These are phyloP conservation scores for Percopsis omiscomaycus DNA, from an alignment of 2,797 vertebrate species.

Conservation along the genomic window DNA sequence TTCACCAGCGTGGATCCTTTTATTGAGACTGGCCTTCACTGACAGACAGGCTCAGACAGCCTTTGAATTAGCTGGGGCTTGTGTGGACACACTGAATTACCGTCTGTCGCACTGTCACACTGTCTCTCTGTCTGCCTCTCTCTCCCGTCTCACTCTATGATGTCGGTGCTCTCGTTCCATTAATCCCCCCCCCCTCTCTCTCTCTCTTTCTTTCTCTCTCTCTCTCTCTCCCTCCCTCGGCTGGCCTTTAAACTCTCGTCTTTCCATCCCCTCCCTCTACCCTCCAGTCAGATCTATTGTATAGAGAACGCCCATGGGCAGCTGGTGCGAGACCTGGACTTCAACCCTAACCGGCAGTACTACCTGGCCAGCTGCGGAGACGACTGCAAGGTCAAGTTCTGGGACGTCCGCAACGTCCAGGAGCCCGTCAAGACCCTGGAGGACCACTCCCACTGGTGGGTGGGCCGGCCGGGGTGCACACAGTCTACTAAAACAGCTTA, in stretches of 20 bases:
- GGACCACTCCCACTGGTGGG: conserved; percentile 96
- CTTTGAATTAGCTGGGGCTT: conserved; percentile 56
- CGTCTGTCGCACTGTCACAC: background rate
- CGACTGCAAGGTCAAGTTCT: conserved; percentile 99
- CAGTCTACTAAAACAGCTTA: too few relatives aligned
- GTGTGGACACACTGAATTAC: conserved; percentile 53
- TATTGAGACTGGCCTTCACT: conserved; percentile 63
- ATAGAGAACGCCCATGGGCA: conserved; percentile 97
- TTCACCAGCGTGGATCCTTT: conserved; percentile 43
- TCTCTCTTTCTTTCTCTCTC: background rate
- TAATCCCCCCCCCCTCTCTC: background rate
- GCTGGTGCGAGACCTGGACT: conserved; percentile 97
- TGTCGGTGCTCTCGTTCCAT: background rate
- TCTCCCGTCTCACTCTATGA: conserved; percentile 1
- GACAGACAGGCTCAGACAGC: conserved; percentile 51
- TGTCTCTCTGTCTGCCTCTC: conserved; percentile 4
- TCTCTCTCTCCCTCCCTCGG: background rate
- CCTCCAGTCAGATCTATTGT: conserved; percentile 93
- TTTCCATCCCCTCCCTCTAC: conserved; percentile 1
- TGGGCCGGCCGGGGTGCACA: conserved; percentile 9
- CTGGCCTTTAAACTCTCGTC: too few relatives aligned
- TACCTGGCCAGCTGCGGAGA: conserved; percentile 97
- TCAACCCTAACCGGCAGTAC: conserved; percentile 98
- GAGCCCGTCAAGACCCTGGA: conserved; percentile 93
- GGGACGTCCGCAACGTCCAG: conserved; percentile 89